These are phyloP conservation scores for Tetragonula carbonaria DNA, from an alignment of 2,888 invertebrate species.

Conservation along the genomic window DNA sequence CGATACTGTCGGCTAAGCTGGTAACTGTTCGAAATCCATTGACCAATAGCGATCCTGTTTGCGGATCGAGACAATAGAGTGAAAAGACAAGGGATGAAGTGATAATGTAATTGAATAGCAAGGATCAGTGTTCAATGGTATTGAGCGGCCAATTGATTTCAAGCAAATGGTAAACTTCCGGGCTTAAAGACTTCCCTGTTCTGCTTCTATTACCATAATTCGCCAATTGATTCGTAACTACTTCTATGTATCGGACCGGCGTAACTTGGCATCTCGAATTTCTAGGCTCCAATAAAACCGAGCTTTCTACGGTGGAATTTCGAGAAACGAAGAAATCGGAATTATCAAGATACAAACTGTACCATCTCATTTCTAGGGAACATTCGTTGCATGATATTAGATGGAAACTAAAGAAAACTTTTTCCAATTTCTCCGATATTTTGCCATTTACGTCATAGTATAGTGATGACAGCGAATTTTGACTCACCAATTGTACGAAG, in stretches of 20 bases:
- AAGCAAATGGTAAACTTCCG: neutral
- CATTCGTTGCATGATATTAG: no score
- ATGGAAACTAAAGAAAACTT: no score
- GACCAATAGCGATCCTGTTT: no score
- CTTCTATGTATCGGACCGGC: neutral
- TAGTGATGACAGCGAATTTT: no score
- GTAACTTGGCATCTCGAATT: neutral
- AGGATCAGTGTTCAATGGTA: neutral
- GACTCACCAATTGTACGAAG: no score
- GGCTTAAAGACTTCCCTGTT: neutral
- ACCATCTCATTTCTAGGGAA: no score
- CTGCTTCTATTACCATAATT: neutral
- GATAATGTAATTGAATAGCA: neutral
- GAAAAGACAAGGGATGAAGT: neutral
- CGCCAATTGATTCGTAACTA: neutral
- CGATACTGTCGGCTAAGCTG: neutral
- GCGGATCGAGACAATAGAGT: neutral
- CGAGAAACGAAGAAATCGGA: neutral
- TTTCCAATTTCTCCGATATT: no score
- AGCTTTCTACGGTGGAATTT: neutral
- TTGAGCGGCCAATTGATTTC: constrained; percentile 12
- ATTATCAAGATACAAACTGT: neutral
- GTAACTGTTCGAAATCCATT: neutral
- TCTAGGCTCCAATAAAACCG: no score
- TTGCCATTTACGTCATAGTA: no score